Evolutionary conservation across 2,797 vertebrate species (phyloP).

Genomic region (Perodicticus potto): DNA sequence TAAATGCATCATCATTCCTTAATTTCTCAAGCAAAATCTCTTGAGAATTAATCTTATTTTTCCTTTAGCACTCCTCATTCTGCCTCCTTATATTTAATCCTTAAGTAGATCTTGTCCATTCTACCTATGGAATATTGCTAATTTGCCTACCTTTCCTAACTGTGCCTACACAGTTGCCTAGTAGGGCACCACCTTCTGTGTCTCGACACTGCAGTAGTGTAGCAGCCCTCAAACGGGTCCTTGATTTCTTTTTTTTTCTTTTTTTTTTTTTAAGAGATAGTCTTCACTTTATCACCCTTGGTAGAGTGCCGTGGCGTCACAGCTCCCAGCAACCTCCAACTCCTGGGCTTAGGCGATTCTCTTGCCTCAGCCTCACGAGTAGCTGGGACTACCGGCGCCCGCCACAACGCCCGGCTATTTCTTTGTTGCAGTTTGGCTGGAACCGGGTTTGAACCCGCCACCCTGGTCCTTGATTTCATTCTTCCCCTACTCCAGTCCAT

Average conservation of each 20-base stretch:
- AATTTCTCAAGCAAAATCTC: background rate
- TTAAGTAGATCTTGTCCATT: background rate
- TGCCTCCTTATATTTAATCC: background rate
- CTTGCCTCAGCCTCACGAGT: no score
- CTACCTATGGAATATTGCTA: background rate
- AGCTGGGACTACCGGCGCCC: no score
- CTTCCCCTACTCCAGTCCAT: background rate
- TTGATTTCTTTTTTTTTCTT: background rate
- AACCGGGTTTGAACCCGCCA: no score
- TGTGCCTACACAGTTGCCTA: background rate
- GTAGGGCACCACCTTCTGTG: background rate
- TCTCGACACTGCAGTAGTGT: background rate
- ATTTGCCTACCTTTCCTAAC: background rate
- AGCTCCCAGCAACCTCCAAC: no score
- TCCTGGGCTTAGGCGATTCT: no score
- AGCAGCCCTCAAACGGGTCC: background rate
- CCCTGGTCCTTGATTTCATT: background rate
- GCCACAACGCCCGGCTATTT: no score
- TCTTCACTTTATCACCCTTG: no score
- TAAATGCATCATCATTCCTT: background rate
- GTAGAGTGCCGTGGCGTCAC: no score
- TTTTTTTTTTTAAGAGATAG: no score
- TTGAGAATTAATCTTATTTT: background rate
- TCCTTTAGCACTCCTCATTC: background rate
- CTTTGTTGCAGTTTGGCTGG: no score